Evolutionary conservation across 2,888 invertebrate genomes (phyloP).

Genomic region (Atherix ibis): DNA sequence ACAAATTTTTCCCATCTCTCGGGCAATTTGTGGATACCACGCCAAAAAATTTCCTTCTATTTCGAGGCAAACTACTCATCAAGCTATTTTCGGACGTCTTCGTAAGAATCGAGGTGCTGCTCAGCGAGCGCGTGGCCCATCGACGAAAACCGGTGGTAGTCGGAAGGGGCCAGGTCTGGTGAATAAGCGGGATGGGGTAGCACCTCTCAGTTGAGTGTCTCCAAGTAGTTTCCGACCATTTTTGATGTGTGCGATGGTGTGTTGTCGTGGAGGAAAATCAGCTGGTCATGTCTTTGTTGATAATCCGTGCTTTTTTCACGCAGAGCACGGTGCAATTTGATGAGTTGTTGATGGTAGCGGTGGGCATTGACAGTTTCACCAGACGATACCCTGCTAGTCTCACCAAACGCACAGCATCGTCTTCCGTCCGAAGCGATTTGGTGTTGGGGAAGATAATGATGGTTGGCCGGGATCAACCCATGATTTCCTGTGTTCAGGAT

Average conservation of each 20-base stretch:
- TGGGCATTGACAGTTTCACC: no score
- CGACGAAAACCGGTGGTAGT: not conserved
- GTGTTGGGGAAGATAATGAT: no score
- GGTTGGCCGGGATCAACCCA: no score
- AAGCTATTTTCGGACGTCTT: slow-evolving; percentile 1
- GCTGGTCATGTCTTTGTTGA: not conserved
- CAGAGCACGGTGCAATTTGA: no score
- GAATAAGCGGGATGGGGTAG: slow-evolving; percentile 3
- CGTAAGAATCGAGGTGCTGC: not conserved
- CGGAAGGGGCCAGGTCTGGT: slow-evolving; percentile 2
- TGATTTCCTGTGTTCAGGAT: no score
- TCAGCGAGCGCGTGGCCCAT: not conserved
- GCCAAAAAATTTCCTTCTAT: slow-evolving; percentile 3
- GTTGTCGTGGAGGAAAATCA: not conserved
- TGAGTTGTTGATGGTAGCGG: no score
- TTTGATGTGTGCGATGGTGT: not conserved
- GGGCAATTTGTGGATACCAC: slow-evolving; percentile 6
- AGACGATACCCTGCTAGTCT: no score
- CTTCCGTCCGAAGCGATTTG: no score
- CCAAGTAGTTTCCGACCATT: not conserved
- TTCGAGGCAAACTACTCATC: slow-evolving; percentile 3
- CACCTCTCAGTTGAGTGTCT: not conserved
- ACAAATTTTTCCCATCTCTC: slow-evolving; percentile 2
- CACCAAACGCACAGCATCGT: no score
- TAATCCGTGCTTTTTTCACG: not conserved